Percentiles rank a stretch among this genome's conserved stretches.
phyloP scores from a whole-genome alignment of 2,888 invertebrate genomes.

The Zhuqinia jingwanae region DNA sequence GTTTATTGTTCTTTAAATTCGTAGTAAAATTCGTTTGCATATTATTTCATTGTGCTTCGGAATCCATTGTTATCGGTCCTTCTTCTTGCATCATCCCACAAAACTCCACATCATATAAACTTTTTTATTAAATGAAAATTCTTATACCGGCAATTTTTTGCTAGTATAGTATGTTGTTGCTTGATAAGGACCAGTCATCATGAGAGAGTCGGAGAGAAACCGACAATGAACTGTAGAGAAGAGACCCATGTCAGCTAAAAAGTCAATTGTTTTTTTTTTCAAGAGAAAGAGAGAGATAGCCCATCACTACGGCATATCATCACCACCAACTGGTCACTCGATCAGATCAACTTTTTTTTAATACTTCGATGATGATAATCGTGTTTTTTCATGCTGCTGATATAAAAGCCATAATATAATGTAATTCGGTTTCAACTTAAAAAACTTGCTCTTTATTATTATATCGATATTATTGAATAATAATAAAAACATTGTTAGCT shows the following conservation, averaged over 20 bases:
- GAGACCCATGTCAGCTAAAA: no score
- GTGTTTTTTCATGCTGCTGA: constrained; percentile 26
- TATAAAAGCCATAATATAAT: constrained; percentile 2
- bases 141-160: no score
- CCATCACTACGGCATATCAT: no score
- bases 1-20: constrained; percentile 26
- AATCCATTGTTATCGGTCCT: neutral
- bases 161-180: no score
- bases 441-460: neutral
- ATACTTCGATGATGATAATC: no score
- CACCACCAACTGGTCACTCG: constrained; percentile 28
- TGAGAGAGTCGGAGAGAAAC: neutral
- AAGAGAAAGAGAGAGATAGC: no score
- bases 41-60: neutral
- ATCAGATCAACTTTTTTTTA: constrained; percentile 10
- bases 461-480: no score
- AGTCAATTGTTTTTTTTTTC: no score
- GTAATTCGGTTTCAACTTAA: constrained; percentile 19
- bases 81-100: no score
- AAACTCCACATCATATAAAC: no score
- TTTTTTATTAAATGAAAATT: no score
- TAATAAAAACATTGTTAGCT: no score
- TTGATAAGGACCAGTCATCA: neutral
- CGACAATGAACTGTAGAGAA: neutral
- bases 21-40: neutral